Evolutionary conservation across 2,888 invertebrate species (phyloP), one percentile per base, ranked within the genome.

Genomic region (Cepaea hortensis): DNA sequence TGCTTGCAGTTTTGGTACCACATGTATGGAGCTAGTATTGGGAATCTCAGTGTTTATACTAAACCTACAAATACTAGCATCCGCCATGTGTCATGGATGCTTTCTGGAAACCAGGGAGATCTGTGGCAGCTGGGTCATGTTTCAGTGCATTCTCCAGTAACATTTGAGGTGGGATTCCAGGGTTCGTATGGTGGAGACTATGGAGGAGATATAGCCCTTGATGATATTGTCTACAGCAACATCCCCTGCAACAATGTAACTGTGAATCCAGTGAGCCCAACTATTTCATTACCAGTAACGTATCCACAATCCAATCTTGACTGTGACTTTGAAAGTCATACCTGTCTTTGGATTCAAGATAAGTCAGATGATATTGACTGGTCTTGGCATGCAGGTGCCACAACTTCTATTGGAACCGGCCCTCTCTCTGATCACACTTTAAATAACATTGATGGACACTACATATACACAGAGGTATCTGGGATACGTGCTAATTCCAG

Each of bases 191-290:
- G 92, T 55, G 91, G 89, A 20, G 91, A 90, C 86, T 91, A 89
- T 76, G 89, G 89, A 46, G 93, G 93, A n/a, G 92, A 93, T 86
- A 93, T 94, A 81, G 93, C 93, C 79, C 90, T 94, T 61, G 94
- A 94, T 91, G 94, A 94, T 89, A 89, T 94, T 20, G 77, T 75
- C 2, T 85, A 91, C 20, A 85, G 87, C 5, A 84, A 82, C 11
- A 89, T 88, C 11, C 81, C 88, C 0, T 93, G 93, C 76, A 77
- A 87, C 46, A 88, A 87, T n/a, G 65, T 90, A 48, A 35, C 86
- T 20, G 87, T 85, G 61, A 85, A 89, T 46, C 87, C 88, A 35
- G 87, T 91, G 18, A 87, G 89, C 7, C 85, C 90, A 35, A 75
- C 77, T 5, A 84, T 73, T 61, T 87, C 91, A 20, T 89, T 90